Percentiles rank a stretch among this genome's conserved stretches.
Conservation (phyloP, 2,888 invertebrate genomes). For the Diarsia mendica region DNA sequence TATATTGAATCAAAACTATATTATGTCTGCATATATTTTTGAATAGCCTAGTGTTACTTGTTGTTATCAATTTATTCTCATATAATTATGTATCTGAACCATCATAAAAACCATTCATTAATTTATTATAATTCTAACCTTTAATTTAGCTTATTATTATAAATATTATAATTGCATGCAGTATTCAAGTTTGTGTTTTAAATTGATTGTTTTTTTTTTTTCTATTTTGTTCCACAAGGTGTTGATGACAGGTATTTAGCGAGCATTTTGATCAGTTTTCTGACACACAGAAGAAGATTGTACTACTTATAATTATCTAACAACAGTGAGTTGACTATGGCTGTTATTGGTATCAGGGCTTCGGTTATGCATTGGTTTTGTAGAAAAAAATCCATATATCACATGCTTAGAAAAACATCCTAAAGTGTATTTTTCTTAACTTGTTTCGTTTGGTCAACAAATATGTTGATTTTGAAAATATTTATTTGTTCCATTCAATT, state of each 20-base stretch:
- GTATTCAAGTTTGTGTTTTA: slow-evolving; percentile 38
- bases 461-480: background rate
- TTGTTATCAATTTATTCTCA: background rate
- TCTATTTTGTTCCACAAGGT: slow-evolving; percentile 76
- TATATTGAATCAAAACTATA: background rate
- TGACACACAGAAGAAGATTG: slow-evolving; percentile 71
- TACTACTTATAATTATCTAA: slow-evolving; percentile 64
- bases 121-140: background rate
- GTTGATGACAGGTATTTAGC: slow-evolving; percentile 77
- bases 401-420: slow-evolving; percentile 21
- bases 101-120: background rate
- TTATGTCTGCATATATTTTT: background rate
- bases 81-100: slow-evolving; percentile 6
- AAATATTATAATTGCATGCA: slow-evolving; percentile 23
- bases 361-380: slow-evolving; percentile 40
- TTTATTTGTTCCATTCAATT: background rate
- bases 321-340: slow-evolving; percentile 70
- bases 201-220: slow-evolving; percentile 53
- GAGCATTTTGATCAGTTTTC: slow-evolving; percentile 74
- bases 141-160: background rate
- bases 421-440: background rate
- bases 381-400: slow-evolving; percentile 45
- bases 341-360: slow-evolving; percentile 60
- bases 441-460: background rate
- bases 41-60: background rate